These are phyloP conservation scores for Dascillus cervinus DNA, from an alignment of 2,888 invertebrate genomes.

Conservation along the genomic window DNA sequence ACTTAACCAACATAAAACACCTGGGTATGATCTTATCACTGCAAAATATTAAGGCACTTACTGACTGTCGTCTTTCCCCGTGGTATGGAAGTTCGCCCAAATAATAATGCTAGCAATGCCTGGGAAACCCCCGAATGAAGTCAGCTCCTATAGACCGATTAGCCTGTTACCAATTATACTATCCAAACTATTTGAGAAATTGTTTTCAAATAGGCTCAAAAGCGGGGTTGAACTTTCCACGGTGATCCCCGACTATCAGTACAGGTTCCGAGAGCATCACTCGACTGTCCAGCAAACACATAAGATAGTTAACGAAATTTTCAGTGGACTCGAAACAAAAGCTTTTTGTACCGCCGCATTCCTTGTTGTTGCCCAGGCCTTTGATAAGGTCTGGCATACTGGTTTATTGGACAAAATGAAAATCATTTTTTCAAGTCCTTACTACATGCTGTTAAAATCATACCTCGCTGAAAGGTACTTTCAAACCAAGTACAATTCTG, in stretches of 20 bases:
- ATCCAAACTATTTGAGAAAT: conserved; percentile 21
- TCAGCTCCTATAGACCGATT: conserved; percentile 18
- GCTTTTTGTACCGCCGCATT: not conserved
- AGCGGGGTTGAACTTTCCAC: not conserved
- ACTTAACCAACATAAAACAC: conserved; percentile 4
- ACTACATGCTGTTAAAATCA: conserved; percentile 1
- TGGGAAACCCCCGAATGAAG: conserved; percentile 14
- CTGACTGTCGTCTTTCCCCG: conserved; percentile 1
- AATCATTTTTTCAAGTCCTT: too few species aligned
- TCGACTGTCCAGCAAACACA: conserved; percentile 2
- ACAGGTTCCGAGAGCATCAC: not conserved
- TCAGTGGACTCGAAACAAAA: conserved; percentile 2
- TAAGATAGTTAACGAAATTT: conserved; percentile 2
- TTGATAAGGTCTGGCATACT: not conserved
- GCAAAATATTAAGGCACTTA: conserved; percentile 3
- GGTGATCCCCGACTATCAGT: not conserved
- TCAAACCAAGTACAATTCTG: not conserved
- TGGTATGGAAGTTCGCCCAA: conserved; percentile 12
- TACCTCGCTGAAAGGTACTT: conserved; percentile 1
- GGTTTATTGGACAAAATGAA: conserved; percentile 2
- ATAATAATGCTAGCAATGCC: conserved; percentile 22
- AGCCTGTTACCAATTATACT: conserved; percentile 18
- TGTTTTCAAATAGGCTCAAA: conserved; percentile 7
- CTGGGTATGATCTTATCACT: conserved; percentile 6
- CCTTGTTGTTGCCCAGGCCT: not conserved